Conservation (phyloP, 2,888 invertebrate species). For the Drosophila infuscata region DNA sequence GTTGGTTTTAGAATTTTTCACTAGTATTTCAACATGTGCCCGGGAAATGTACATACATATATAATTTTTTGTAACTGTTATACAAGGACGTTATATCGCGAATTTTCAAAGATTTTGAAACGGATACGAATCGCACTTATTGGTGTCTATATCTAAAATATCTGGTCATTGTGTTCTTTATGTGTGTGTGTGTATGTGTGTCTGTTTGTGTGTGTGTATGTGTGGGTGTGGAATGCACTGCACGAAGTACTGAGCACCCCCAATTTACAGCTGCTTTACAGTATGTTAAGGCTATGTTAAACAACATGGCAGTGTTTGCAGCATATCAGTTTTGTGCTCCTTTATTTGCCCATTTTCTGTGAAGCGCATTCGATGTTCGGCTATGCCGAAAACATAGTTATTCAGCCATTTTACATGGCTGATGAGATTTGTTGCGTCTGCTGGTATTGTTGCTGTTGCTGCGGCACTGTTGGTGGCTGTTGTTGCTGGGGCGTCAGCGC, state of each 20-base stretch:
- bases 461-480: conserved; percentile 29
- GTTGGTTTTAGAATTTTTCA: conserved; percentile 79
- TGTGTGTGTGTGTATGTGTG: conserved; percentile 9
- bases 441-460: conserved; percentile 51
- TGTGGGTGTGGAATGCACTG: conserved; percentile 33
- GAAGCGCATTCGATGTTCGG: conserved; percentile 36
- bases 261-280: conserved; percentile 19
- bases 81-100: neutral
- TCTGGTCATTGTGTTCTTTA: conserved; percentile 33
- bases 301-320: conserved; percentile 53
- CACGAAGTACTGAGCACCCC: conserved; percentile 15
- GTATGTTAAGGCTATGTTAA: conserved; percentile 57
- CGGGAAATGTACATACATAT: too few relatives aligned
- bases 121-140: conserved; percentile 64
- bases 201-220: conserved; percentile 8
- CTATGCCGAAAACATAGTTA: conserved; percentile 30
- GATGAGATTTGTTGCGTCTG: conserved; percentile 71
- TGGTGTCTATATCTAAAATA: conserved; percentile 63
- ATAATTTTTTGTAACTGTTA: too few relatives aligned
- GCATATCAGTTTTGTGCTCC: neutral
- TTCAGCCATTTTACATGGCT: conserved; percentile 64
- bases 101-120: conserved; percentile 1
- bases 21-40: conserved; percentile 3
- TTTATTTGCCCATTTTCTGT: neutral
- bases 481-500: conserved; percentile 41